Conservation (phyloP, 1,140 invertebrate genomes). For the Steinernema feltiae region DNA sequence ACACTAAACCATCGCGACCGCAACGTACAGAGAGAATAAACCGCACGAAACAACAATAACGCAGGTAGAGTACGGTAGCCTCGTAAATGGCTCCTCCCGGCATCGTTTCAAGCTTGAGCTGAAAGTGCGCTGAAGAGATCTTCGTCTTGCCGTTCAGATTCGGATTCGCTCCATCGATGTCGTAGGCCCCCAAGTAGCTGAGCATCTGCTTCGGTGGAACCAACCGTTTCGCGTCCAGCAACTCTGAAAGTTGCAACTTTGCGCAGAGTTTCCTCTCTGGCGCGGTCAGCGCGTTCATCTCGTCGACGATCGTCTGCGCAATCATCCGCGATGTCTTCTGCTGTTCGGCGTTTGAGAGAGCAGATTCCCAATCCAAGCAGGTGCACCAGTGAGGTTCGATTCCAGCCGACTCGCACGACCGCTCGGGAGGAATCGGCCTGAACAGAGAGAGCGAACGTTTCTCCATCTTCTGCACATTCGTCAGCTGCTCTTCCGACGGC, state of each 20-base stretch:
- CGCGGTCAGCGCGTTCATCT: slow-evolving; percentile 67
- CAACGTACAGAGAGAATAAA: no score
- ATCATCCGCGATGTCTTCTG: slow-evolving; percentile 53
- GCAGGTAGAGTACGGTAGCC: no score
- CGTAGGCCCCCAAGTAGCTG: slow-evolving; percentile 70
- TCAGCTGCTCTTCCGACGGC: slow-evolving; percentile 50
- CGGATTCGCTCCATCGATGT: slow-evolving; percentile 73
- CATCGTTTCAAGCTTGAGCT: slow-evolving; percentile 69
- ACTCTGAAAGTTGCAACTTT: slow-evolving; percentile 63
- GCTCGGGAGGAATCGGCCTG: slow-evolving; percentile 49
- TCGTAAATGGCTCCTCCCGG: slow-evolving; percentile 73
- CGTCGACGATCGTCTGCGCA: slow-evolving; percentile 64
- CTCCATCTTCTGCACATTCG: slow-evolving; percentile 63
- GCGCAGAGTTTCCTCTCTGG: slow-evolving; percentile 66
- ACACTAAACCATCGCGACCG: no score
- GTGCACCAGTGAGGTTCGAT: slow-evolving; percentile 88
- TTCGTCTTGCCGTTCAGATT: slow-evolving; percentile 68
- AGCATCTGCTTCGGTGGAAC: slow-evolving; percentile 65
- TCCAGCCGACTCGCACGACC: slow-evolving; percentile 66
- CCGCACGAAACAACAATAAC: no score
- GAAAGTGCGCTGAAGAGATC: slow-evolving; percentile 66
- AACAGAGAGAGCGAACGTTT: slow-evolving; percentile 53
- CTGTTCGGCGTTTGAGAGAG: no score
- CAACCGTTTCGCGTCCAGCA: slow-evolving; percentile 66
- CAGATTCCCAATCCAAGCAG: slow-evolving; percentile 71